Percentiles rank a stretch among this genome's conserved stretches.
phyloP scores from a whole-genome alignment of 2,888 invertebrate species.

The Nemotelus nigrinus region DNA sequence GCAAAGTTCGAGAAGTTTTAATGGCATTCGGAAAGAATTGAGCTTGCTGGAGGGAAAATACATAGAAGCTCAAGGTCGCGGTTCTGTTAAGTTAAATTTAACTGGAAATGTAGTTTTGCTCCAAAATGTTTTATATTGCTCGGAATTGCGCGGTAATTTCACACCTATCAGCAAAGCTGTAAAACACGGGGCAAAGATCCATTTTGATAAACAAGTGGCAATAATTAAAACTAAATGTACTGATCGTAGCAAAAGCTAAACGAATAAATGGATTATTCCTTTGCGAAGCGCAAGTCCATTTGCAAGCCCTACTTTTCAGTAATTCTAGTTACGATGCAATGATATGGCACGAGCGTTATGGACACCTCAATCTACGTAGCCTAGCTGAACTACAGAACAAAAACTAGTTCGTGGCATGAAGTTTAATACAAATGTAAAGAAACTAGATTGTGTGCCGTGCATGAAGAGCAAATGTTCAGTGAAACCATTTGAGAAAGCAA shows the following conservation, averaged over 20 bases:
- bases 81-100: neutral
- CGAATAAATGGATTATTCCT: no score
- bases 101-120: neutral
- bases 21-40: neutral
- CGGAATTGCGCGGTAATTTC: neutral
- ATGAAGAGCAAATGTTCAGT: neutral
- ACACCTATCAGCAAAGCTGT: neutral
- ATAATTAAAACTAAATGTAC: neutral
- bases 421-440: neutral
- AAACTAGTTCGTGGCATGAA: constrained; percentile 8
- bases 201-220: neutral
- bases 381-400: neutral
- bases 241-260: neutral
- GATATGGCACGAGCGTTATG: constrained; percentile 39
- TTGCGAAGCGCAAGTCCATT: no score
- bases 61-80: neutral
- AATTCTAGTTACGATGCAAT: neutral
- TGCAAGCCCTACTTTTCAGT: no score
- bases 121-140: neutral
- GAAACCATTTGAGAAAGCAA: neutral
- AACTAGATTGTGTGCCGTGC: neutral
- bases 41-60: neutral
- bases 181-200: neutral
- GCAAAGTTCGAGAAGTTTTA: neutral
- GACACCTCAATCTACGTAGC: constrained; percentile 24